Base-by-base conservation (phyloP, 2,888 invertebrate species). In the Caenorhabditis virilis region DNA sequence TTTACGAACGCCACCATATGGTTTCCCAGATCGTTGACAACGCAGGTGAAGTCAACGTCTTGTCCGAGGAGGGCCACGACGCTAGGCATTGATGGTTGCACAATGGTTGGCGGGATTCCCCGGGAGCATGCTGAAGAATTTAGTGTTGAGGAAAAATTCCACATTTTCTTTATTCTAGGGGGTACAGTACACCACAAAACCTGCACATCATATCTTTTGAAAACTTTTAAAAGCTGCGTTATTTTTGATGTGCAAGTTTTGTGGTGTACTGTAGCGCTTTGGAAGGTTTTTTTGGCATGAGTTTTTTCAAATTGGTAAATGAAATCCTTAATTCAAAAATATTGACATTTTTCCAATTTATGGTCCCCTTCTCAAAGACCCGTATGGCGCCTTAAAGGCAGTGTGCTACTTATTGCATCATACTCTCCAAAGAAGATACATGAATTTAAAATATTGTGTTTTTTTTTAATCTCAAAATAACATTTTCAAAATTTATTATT, bases 1-100 rank as follows among this genome's bases (percentile, higher is more conserved):
- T 77, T 70, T 39, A 82, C 64, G 53, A 82, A 82, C 25, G 81
- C 81, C 82, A 85, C 82, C 83, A 84, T 79, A 84, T 86, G 84
- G 83, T 84, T 74, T 82, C 85, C 84, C 80, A 86, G 83, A 82
- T 85, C 79, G 59, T 80, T 77, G 42, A 82, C 74, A 47, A 66
- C 66, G 52, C 82, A 82, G 15, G 70, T 70, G 54, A 82, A 83
- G 43, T 77, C 77, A 27, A 81, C 79, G 52, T 82, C 80, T 23
- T 82, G 76, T 4, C 83, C 83, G 23, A 76, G 64, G 27, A 78
- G 69, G 1, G 76, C 83, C 4, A 77, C 71, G 15, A 79, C 66
- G 54, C 77, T 80, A 18, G 66, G 67, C 82, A 82, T 83, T 7
- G 75, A 69, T 6, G 62, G 60, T n/a, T 61, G 64, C n/a, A 63